phyloP scores from a whole-genome alignment of 2,888 invertebrate genomes.

The Erebia epiphron region DNA sequence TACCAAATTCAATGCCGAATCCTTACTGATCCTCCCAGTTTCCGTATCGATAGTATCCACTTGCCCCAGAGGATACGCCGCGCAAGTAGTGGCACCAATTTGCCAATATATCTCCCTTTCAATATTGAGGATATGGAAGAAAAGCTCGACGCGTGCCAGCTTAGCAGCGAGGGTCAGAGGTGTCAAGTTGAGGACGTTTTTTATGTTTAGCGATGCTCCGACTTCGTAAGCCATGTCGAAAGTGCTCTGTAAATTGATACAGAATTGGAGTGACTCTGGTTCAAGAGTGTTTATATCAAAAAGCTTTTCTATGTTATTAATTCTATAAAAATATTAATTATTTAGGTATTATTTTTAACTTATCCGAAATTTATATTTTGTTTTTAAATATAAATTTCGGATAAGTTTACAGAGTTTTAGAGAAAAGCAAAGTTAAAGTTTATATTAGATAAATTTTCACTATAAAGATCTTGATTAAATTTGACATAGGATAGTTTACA shows the following conservation, averaged over 20 bases:
- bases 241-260: slow-evolving; percentile 83
- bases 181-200: slow-evolving; percentile 94
- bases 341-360: no score
- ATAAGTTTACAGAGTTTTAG: background rate
- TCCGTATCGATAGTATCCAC: slow-evolving; percentile 97
- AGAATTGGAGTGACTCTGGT: background rate
- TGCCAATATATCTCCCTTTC: slow-evolving; percentile 99
- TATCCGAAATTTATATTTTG: no score
- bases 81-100: slow-evolving; percentile 97
- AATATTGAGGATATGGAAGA: slow-evolving; percentile 97
- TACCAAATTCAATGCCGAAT: slow-evolving; percentile 96
- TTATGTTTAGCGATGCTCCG: slow-evolving; percentile 93
- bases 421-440: background rate
- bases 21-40: slow-evolving; percentile 96
- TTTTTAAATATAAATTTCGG: no score
- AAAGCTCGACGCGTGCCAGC: slow-evolving; percentile 96
- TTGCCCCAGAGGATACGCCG: slow-evolving; percentile 97
- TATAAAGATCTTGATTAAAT: no score
- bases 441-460: no score
- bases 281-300: no score
- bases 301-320: no score
- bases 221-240: slow-evolving; percentile 98
- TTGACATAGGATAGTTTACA: no score
- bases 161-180: slow-evolving; percentile 97
- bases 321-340: no score